Evolutionary conservation across 1,140 invertebrate species (phyloP), one percentile per base, ranked within the genome.

Genomic region (Eumeta japonica): DNA sequence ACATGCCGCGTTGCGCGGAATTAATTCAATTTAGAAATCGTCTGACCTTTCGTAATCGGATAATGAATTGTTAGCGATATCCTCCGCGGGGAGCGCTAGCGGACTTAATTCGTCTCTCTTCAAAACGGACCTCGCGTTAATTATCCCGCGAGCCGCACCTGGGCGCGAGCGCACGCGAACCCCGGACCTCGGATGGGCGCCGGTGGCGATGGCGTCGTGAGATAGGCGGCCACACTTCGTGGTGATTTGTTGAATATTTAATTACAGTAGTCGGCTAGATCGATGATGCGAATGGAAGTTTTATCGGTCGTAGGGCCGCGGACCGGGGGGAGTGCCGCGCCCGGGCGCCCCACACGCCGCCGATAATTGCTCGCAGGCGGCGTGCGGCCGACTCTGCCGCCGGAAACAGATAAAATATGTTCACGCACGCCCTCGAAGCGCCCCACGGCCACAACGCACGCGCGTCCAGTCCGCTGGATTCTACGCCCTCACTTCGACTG

Each of bases 331-430:
- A 28, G 20, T 15, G 20, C 7, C n/a, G n/a, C n/a, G n/a, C n/a
- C n/a, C n/a, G 20, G 20, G n/a, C 20, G 20, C n/a, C n/a, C 5
- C n/a, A 45, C 60, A 65, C 59, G 61, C 53, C 39, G 50, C 41
- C 46, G 47, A 59, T 68, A 65, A 68, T 65, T 55, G 52, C 53
- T 41, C 29, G 40, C 45, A 46, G 55, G 55, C 47, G 34, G 39
- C 35, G 43, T 24, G 20, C 20, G 5, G 20, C 20, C 5, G 20
- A n/a, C 20, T 24, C 20, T 24, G 20, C n/a, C 20, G 37, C 48
- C 55, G 57, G 60, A 60, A 58, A 43, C 36, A 52, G 66, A 72
- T 66, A 65, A 65, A 58, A 57, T 72, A 63, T 62, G 47, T 66
- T 55, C 63, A 67, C 67, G 67, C 67, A 72, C 55, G 50, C 47